Percentiles rank a stretch among this genome's conserved stretches.
Conservation (phyloP, 2,888 invertebrate species). For the Branchipolynoe longqiensis region DNA sequence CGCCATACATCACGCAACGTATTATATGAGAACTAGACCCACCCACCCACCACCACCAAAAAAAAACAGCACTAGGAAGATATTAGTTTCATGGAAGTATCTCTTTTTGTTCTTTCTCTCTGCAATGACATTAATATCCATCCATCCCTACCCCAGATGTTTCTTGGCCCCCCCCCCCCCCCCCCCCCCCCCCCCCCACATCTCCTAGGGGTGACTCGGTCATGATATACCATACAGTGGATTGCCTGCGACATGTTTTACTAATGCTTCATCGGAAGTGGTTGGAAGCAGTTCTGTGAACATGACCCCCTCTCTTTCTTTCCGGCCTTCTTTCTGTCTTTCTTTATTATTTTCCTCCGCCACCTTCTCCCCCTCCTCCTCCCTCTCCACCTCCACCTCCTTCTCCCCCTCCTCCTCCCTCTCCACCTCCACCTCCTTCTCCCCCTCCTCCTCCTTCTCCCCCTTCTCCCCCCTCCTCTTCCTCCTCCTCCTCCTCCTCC, state of each 20-base stretch:
- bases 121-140: constrained; percentile 26
- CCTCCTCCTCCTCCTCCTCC: neutral
- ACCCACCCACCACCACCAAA: no score
- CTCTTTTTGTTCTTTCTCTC: neutral
- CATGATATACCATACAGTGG: constrained; percentile 28
- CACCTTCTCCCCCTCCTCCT: neutral
- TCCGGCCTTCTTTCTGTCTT: no score
- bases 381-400: neutral
- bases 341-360: neutral
- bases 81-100: no score
- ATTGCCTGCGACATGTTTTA: no score
- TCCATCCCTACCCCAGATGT: no score
- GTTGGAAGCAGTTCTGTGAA: no score
- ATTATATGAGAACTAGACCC: neutral
- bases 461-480: neutral
- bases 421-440: neutral
- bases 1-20: constrained; percentile 6
- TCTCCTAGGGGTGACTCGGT: constrained; percentile 15
- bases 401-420: neutral
- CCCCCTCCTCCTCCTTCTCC: neutral
- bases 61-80: neutral
- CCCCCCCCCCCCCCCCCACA: no score
- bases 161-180: neutral
- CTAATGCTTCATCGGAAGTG: no score
- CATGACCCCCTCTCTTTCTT: no score